Base-by-base conservation (phyloP, 2,797 vertebrate species). In the Rhincodon typus region DNA sequence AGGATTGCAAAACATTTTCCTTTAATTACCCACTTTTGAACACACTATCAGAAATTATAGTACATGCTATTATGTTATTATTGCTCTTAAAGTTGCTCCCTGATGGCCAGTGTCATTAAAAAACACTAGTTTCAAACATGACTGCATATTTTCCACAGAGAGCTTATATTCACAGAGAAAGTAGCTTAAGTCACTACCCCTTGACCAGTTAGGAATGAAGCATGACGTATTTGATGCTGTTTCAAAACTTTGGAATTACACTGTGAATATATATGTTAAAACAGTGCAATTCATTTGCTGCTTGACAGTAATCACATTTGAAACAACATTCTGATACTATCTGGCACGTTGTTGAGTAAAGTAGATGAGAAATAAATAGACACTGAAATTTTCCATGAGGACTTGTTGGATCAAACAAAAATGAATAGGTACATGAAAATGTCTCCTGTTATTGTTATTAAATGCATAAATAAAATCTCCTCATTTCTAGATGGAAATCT, bases 21-120 rank as follows among this genome's bases (percentile, higher is more conserved):
- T 95, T 77, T 95, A 77, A 95, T 74, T 77, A 95, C 67, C 67
- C 70, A 23, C 38, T 50, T 94, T 70, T 94, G 93, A 95, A 95
- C 70, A 53, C 50, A 30, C 50, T 90, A 66, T n/a, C 57, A 91
- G 57, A 57, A 30, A 91, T 91, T 95, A 57, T 46, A 77, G 70
- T 72, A 57, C 77, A 77, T 13, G 13, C 30, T 27, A 95, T 77
- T 17, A n/a, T 8, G 57, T 95, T 21, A 57, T 30, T 77, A n/a
- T 72, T 93, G 66, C 82, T 46, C 19, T 25, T 21, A 84, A 25
- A 66, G 30, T 91, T 91, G 13, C 15, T 74, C 46, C 30, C 70
- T n/a, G 34, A 95, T 53, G 70, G 46, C 46, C 15, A 57, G 15
- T 74, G 5, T 74, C 5, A 77, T 53, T 53, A 21, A 53, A 74